Evolutionary conservation across 1,140 invertebrate genomes (phyloP).

Genomic region (Bombus fervidus): DNA sequence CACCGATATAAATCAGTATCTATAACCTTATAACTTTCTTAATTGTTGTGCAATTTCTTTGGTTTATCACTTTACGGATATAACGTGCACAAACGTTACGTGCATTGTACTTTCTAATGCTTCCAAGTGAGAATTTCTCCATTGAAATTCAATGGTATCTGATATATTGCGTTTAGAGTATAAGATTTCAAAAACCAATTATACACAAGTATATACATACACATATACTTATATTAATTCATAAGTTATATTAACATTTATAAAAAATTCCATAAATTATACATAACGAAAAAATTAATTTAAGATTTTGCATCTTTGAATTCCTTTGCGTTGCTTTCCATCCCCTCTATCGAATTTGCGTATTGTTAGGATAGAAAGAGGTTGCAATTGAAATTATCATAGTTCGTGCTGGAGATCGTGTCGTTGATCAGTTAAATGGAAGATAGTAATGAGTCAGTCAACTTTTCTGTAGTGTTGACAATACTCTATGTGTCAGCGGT

Average conservation of each 20-base stretch:
- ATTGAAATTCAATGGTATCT: slow-evolving; percentile 14
- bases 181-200: not conserved
- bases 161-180: not conserved
- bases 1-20: not conserved
- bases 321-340: not conserved
- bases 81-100: slow-evolving; percentile 15
- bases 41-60: slow-evolving; percentile 20
- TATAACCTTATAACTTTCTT: not conserved
- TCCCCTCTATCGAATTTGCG: too few relatives aligned
- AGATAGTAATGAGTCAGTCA: slow-evolving; percentile 9
- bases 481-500: not conserved
- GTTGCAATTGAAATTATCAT: slow-evolving; percentile 13
- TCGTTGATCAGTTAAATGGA: slow-evolving; percentile 14
- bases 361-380: not conserved
- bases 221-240: not conserved
- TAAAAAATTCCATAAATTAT: not conserved
- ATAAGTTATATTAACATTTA: not conserved
- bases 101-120: slow-evolving; percentile 17
- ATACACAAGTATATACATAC: not conserved
- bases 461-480: not conserved
- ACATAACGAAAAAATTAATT: not conserved
- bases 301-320: not conserved
- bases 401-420: slow-evolving; percentile 29
- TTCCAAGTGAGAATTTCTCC: slow-evolving; percentile 6
- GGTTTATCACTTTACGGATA: slow-evolving; percentile 17